Conservation (phyloP, 2,888 invertebrate genomes). For the Chrysomela aeneicollis region DNA sequence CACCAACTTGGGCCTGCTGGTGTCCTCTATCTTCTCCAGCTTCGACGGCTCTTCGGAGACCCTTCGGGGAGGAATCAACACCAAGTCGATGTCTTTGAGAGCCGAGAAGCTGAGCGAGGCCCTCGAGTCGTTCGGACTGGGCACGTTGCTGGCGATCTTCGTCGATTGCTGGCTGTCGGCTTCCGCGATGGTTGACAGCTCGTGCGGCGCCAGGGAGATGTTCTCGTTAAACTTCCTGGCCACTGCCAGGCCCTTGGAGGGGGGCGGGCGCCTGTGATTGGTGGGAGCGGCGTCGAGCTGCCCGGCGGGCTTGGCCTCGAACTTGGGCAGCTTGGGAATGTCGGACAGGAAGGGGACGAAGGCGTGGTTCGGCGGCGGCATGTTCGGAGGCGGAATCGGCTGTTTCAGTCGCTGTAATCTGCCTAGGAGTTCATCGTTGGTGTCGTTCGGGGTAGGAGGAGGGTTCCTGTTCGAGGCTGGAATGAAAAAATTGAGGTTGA, state of each 20-base stretch:
- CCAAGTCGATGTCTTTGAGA: slow-evolving; percentile 16
- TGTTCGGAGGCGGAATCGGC: slow-evolving; percentile 17
- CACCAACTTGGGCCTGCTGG: background rate
- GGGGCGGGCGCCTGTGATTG: slow-evolving; percentile 54
- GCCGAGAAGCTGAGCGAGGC: slow-evolving; percentile 17
- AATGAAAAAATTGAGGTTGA: background rate
- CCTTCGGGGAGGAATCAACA: slow-evolving; percentile 13
- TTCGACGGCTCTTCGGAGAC: background rate
- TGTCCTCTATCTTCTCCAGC: background rate
- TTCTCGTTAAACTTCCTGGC: slow-evolving; percentile 52
- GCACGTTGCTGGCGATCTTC: slow-evolving; percentile 37
- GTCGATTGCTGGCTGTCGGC: slow-evolving; percentile 56
- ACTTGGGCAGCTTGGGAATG: slow-evolving; percentile 58
- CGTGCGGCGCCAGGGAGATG: slow-evolving; percentile 54
- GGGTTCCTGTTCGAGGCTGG: background rate
- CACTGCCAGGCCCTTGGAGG: slow-evolving; percentile 53
- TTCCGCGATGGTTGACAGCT: slow-evolving; percentile 59
- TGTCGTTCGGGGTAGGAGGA: slow-evolving; percentile 6
- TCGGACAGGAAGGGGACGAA: slow-evolving; percentile 56
- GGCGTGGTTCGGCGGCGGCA: slow-evolving; percentile 14
- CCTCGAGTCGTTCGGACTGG: slow-evolving; percentile 41
- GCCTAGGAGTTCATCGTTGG: slow-evolving; percentile 38
- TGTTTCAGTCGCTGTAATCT: slow-evolving; percentile 34
- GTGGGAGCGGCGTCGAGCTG: slow-evolving; percentile 1
- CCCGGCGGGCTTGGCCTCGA: slow-evolving; percentile 40